Evolutionary conservation across 2,888 invertebrate genomes (phyloP), one percentile per base, ranked within the genome.

Genomic region (Hyalella azteca): DNA sequence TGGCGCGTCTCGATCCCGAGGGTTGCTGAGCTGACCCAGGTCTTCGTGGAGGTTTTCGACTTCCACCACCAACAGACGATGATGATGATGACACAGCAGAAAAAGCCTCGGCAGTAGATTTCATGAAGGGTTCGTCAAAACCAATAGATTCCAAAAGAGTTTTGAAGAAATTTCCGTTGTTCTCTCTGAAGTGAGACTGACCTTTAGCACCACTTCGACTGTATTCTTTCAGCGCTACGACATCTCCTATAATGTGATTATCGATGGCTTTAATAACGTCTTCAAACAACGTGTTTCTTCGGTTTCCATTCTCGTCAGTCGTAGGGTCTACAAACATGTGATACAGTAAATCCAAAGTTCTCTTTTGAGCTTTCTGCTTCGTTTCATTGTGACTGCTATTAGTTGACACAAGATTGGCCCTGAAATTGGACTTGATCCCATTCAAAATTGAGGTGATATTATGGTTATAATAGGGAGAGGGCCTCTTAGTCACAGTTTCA

Each of bases 241-340:
- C 80, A 39, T 83, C 81, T 49, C 77, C 60, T 26, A 81, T 75
- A n/a, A 83, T 81, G 60, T 82, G 81, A 36, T 80, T 78, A 22
- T 83, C 83, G n/a, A 83, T 78, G 22, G 83, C 80, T 39, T 60
- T 73, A 32, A 83, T 76, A 15, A 83, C 50, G n/a, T 77, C 81
- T 49, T 83, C 83, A 22, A 83, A 73, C 11, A 83, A 48, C 19
- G 80, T 77, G 29, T 81, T 77, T 19, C 81, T 78, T 5, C 78
- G 29, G 41, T 80, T 73, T 29, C 77, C 36, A n/a, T 80, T 29
- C 22, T 80, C 45, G 29, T 80, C 59, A 3, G 41, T 80, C 41
- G 45, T 80, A 13, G 80, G 77, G 29, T 79, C 81, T 39, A 79
- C 59, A 45, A 82, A 81, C 22, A 75, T 59, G 41, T 82, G 79